These are phyloP conservation scores for Fissipunctia ypsillon DNA, from an alignment of 2,888 invertebrate species.

Conservation along the genomic window DNA sequence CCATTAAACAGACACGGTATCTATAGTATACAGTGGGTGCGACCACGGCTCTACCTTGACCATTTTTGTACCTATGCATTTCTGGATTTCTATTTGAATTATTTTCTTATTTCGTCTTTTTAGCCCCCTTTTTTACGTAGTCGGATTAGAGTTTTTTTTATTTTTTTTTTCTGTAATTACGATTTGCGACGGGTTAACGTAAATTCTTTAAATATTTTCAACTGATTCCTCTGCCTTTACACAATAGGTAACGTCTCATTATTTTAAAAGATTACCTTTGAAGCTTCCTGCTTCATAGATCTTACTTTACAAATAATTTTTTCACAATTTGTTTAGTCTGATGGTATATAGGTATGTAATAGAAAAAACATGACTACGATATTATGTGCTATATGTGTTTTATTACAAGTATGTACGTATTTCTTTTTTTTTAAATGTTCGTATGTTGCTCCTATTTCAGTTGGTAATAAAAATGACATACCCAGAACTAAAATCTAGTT, in stretches of 20 bases:
- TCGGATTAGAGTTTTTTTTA: no score
- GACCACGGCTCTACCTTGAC: no score
- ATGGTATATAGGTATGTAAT: background rate
- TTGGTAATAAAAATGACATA: background rate
- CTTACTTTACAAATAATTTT: conserved; percentile 15
- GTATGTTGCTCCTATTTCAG: background rate
- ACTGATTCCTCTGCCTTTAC: background rate
- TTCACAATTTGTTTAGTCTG: conserved; percentile 38
- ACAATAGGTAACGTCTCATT: conserved; percentile 30
- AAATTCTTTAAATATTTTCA: background rate
- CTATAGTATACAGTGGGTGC: no score
- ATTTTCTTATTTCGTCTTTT: no score
- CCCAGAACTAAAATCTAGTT: background rate
- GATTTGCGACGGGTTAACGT: no score
- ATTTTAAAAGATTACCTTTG: conserved; percentile 36
- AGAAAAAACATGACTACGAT: conserved; percentile 11
- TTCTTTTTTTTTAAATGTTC: no score
- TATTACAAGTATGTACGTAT: no score
- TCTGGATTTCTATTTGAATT: no score
- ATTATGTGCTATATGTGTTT: background rate
- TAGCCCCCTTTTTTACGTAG: no score
- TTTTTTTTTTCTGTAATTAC: no score
- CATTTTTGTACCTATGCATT: no score
- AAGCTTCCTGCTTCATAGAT: conserved; percentile 28
- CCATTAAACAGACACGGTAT: no score